Evolutionary conservation across 2,113 vertebrate genomes (phyloP), one percentile per base, ranked within the genome.

Genomic region (Phyllopteryx taeniolatus): DNA sequence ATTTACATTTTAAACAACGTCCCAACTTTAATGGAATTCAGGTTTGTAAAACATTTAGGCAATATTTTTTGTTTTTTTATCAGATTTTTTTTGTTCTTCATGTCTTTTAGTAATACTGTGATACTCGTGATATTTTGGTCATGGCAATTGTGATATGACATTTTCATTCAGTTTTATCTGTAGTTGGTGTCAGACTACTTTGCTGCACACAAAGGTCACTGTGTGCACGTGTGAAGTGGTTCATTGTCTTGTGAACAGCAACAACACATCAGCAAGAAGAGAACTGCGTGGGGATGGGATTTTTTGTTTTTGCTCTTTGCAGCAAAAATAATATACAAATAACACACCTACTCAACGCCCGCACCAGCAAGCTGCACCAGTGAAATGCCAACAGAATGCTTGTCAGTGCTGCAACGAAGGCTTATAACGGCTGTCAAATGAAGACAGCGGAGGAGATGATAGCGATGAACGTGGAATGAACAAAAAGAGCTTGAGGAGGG

Each of bases 311-410:
- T 27, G 62, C 35, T 12, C 7, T 13, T 33, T 7, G 22, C 10
- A 13, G 39, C n/a, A 44, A 65, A 43, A 43, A 65, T n/a, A n/a
- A 11, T 2, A 9, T 46, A 12, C 20, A 43, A 27, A 39, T 42
- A 35, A 82, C 77, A 79, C 68, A 22, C 83, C 83, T 70, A 81
- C 88, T 82, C 83, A 76, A 78, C 75, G 79, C 77, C 80, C 70
- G 74, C 72, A 72, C 72, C 53, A 78, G 84, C 81, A 63, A 84
- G 79, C 79, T 82, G 80, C 46, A 74, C 68, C 70, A 68, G 75
- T 68, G 71, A 76, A 83, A 76, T 54, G 75, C 67, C 69, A 74
- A 49, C 19, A 35, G 54, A 71, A 73, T 8, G 60, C 66, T 78
- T 63, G 22, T 31, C 56, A 27, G 27, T 59, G 56, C 27, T 67